These are phyloP conservation scores for Atherinosoma microstoma DNA, from an alignment of 2,797 vertebrate species.

Conservation along the genomic window DNA sequence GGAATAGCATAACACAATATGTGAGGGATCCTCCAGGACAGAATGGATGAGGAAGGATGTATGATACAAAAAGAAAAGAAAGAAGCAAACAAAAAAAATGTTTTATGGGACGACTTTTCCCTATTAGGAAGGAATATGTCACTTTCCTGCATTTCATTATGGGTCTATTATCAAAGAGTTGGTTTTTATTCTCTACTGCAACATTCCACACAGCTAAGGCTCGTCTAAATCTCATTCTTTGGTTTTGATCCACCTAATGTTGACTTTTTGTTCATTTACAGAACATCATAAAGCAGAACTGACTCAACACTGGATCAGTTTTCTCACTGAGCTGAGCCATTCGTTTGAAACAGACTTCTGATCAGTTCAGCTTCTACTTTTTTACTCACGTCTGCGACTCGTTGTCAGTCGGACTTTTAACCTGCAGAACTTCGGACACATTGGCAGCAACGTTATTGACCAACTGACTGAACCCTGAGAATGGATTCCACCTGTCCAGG, in stretches of 20 bases:
- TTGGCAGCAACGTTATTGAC: constrained; percentile 89
- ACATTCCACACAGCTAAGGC: background rate
- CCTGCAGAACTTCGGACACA: constrained; percentile 83
- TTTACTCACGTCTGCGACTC: constrained; percentile 92
- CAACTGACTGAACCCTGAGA: constrained; percentile 94
- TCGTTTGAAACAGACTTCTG: constrained; percentile 6
- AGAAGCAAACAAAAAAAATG: background rate
- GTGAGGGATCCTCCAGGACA: background rate
- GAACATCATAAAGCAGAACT: background rate
- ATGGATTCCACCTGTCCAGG: constrained; percentile 95
- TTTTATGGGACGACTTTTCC: background rate
- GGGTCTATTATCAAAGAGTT: background rate
- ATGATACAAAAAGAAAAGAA: background rate
- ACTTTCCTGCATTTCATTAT: background rate
- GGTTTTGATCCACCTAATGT: background rate
- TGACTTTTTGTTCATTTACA: background rate
- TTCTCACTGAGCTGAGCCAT: background rate
- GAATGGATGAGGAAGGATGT: background rate
- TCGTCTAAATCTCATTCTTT: background rate
- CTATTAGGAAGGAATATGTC: background rate
- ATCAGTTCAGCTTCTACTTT: constrained; percentile 10
- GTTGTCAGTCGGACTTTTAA: constrained; percentile 91
- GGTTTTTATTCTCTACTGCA: background rate
- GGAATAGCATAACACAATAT: background rate
- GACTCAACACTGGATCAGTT: background rate